Percentiles rank a stretch among this genome's conserved stretches.
Conservation (phyloP, 2,888 invertebrate species). For the Netelia virgata region DNA sequence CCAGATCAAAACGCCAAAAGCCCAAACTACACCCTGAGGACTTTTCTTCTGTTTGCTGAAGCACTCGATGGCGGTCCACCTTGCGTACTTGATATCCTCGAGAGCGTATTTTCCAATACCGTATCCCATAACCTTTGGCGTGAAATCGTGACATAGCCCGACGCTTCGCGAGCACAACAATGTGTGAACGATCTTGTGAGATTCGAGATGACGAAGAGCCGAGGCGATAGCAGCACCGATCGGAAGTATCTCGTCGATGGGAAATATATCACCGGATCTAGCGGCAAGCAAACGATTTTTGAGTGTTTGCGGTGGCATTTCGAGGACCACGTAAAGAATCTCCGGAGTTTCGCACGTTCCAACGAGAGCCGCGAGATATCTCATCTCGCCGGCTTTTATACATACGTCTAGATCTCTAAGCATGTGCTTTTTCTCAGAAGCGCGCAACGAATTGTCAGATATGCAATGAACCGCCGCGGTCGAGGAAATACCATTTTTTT, state of each 20-base stretch:
- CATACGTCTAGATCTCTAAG: conserved; percentile 91
- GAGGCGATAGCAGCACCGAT: conserved; percentile 85
- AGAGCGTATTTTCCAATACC: conserved; percentile 90
- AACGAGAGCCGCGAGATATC: conserved; percentile 90
- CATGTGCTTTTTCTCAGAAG: conserved; percentile 86
- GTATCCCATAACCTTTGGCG: conserved; percentile 91
- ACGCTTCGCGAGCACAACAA: conserved; percentile 91
- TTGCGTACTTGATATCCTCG: conserved; percentile 90
- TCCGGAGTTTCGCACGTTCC: conserved; percentile 93
- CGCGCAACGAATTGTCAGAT: conserved; percentile 86
- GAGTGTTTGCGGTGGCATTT: conserved; percentile 89
- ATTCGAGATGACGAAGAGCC: conserved; percentile 85
- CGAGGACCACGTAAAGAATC: conserved; percentile 90
- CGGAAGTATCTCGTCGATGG: conserved; percentile 80
- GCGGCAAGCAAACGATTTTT: conserved; percentile 88
- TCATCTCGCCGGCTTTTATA: conserved; percentile 89
- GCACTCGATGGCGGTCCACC: conserved; percentile 93
- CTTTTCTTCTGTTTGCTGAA: conserved; percentile 89
- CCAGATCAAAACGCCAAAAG: conserved; percentile 93
- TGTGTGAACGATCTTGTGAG: conserved; percentile 89
- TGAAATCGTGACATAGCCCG: conserved; percentile 88
- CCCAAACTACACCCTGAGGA: conserved; percentile 93
- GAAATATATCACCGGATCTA: conserved; percentile 80
- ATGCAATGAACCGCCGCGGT: conserved; percentile 89
- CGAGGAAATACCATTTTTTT: conserved; percentile 87